These are phyloP conservation scores for Melanostoma scalare DNA, from an alignment of 2,888 invertebrate species.

Conservation along the genomic window DNA sequence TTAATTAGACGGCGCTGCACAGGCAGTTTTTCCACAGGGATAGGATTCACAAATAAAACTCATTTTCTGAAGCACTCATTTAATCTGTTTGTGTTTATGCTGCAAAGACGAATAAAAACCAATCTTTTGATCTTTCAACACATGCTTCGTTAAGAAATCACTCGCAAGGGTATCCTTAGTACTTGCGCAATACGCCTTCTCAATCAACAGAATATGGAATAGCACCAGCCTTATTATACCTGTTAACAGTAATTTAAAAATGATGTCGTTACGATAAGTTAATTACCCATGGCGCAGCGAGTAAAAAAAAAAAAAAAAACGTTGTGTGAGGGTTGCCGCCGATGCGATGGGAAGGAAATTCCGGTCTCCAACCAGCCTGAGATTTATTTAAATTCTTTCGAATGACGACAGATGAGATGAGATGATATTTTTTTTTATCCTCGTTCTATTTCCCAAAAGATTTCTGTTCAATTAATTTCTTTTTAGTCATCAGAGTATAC, in stretches of 20 bases:
- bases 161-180: no score
- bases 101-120: no score
- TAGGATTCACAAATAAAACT: no score
- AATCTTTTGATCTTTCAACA: no score
- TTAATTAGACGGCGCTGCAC: no score
- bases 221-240: conserved; percentile 49
- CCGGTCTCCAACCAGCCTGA: conserved; percentile 49
- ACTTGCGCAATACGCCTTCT: conserved; percentile 27
- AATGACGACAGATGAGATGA: conserved; percentile 56
- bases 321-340: conserved; percentile 42
- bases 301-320: conserved; percentile 12
- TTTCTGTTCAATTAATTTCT: conserved; percentile 57
- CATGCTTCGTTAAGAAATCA: no score
- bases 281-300: conserved; percentile 43
- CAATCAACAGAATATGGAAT: conserved; percentile 42
- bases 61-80: no score
- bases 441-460: conserved; percentile 21
- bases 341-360: conserved; percentile 36
- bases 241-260: conserved; percentile 65
- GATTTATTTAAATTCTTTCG: conserved; percentile 65
- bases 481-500: neutral
- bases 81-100: no score
- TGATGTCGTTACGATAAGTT: conserved; percentile 71
- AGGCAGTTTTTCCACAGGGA: no score
- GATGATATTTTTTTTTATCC: conserved; percentile 22